These are phyloP conservation scores for Colistium nudipinnis DNA, from an alignment of 2,113 vertebrate species.

Conservation along the genomic window DNA sequence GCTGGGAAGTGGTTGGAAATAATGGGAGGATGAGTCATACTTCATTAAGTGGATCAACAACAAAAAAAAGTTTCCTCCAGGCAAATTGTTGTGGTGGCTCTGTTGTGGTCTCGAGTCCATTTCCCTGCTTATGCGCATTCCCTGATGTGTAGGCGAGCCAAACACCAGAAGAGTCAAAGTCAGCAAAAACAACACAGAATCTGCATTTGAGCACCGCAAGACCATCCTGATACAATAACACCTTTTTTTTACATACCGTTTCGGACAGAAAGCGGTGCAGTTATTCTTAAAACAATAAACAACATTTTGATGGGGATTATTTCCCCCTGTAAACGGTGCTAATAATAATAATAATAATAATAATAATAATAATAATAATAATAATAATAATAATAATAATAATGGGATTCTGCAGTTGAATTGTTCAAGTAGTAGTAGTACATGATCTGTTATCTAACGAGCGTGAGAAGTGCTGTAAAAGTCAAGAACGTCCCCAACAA, in stretches of 20 bases:
- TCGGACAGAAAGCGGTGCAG: too few species aligned
- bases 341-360: too few species aligned
- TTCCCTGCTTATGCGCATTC: not conserved
- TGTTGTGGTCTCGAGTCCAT: constrained; percentile 25
- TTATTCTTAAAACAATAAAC: too few species aligned
- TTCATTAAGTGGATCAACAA: not conserved
- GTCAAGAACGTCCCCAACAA: not conserved
- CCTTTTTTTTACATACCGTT: too few species aligned
- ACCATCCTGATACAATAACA: not conserved
- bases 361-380: too few species aligned
- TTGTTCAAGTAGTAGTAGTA: not conserved
- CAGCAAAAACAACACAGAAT: not conserved
- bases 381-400: not conserved
- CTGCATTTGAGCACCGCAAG: not conserved
- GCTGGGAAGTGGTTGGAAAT: not conserved
- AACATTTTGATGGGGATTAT: too few species aligned
- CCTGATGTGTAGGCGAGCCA: not conserved
- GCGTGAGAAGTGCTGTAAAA: not conserved
- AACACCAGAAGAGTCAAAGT: not conserved
- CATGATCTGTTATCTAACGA: not conserved
- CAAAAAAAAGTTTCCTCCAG: not conserved
- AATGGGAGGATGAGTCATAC: not conserved
- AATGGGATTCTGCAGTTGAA: not conserved
- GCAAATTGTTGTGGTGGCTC: constrained; percentile 16
- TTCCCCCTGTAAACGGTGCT: too few species aligned